Conservation (phyloP, 2,113 vertebrate genomes). For the Patagioenas fasciata region DNA sequence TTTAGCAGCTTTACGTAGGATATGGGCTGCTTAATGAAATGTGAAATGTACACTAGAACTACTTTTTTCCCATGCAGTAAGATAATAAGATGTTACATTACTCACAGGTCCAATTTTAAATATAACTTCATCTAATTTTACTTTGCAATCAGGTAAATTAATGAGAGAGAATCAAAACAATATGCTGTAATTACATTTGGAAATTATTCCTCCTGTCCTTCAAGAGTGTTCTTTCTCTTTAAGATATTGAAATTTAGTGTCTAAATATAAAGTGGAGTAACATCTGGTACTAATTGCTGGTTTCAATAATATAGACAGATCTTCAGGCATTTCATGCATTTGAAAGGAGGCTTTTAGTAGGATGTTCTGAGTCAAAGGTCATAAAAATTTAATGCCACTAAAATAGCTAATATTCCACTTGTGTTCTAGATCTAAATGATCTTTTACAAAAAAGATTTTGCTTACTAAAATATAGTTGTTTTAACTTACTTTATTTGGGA, state of each 20-base stretch:
- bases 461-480: neutral
- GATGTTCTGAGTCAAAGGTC: constrained; percentile 78
- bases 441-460: neutral
- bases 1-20: neutral
- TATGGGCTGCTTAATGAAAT: constrained; percentile 10
- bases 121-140: constrained; percentile 81
- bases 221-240: constrained; percentile 74
- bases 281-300: constrained; percentile 82
- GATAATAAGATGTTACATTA: constrained; percentile 68
- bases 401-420: constrained; percentile 73
- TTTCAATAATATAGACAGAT: constrained; percentile 79
- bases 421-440: constrained; percentile 62
- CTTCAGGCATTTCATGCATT: constrained; percentile 71
- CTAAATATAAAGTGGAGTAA: constrained; percentile 80
- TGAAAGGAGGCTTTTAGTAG: constrained; percentile 74
- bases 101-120: constrained; percentile 77
- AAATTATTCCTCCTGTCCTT: constrained; percentile 82
- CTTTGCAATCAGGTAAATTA: constrained; percentile 84
- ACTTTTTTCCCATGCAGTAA: constrained; percentile 35
- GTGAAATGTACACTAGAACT: constrained; percentile 41
- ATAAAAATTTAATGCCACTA: constrained; percentile 70
- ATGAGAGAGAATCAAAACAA: constrained; percentile 79
- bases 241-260: constrained; percentile 76
- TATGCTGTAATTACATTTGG: constrained; percentile 81
- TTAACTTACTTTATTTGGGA: neutral